A percentile compares a stretch with the other conserved stretches of the same genome.
These are phyloP conservation scores for Pachyrhynchus sulphureomaculatus DNA, from an alignment of 1,140 invertebrate species.

Conservation along the genomic window DNA sequence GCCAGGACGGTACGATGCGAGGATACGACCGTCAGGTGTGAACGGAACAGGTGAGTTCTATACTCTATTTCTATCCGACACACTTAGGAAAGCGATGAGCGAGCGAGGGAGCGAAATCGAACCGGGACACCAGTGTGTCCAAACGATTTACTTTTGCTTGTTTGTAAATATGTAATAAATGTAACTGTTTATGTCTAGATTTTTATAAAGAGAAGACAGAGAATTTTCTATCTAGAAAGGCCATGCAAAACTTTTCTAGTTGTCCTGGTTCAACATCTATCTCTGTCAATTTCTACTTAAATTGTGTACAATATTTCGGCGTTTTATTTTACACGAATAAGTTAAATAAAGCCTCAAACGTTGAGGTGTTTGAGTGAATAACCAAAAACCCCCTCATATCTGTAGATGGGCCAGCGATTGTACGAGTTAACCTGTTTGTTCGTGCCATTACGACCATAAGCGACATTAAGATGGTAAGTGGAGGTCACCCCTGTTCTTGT, in stretches of 20 bases:
- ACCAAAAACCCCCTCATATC: conserved; percentile 46
- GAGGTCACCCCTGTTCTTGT: conserved; percentile 38
- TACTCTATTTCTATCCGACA: conserved; percentile 9
- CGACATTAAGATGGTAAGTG: conserved; percentile 98
- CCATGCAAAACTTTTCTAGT: too few species aligned
- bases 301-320: too few species aligned
- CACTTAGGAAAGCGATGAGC: conserved; percentile 20
- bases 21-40: conserved; percentile 88
- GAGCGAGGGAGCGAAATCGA: conserved; percentile 12
- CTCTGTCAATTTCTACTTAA: conserved; percentile 12
- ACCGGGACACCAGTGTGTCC: not conserved
- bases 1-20: conserved; percentile 85
- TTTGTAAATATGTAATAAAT: conserved; percentile 16
- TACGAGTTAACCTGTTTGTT: conserved; percentile 94
- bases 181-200: conserved; percentile 40
- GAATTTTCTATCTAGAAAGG: too few species aligned
- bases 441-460: conserved; percentile 96
- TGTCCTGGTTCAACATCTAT: too few species aligned
- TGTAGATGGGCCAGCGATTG: conserved; percentile 89
- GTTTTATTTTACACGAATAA: not conserved
- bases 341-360: conserved; percentile 8
- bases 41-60: conserved; percentile 83
- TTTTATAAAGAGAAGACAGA: too few species aligned
- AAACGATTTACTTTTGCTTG: not conserved
- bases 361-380: conserved; percentile 13